Conservation (phyloP, 2,113 vertebrate genomes). For the Antechinus flavipes region DNA sequence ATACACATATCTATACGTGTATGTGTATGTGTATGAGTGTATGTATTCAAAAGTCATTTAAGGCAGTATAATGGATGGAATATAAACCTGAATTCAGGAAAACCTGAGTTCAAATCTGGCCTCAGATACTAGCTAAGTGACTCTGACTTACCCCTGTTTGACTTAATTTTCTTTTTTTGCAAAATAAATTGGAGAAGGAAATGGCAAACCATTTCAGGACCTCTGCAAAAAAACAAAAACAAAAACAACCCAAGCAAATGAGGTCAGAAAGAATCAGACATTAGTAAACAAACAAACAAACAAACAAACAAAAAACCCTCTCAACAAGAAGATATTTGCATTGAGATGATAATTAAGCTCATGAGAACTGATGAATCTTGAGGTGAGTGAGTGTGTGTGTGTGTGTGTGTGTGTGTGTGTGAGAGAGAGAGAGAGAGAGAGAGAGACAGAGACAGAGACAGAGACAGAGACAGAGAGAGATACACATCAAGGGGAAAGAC, state of each 20-base stretch:
- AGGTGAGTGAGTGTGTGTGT: neutral
- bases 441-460: no score
- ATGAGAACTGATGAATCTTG: neutral
- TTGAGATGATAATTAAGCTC: neutral
- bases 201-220: neutral
- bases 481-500: no score
- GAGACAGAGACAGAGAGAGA: no score
- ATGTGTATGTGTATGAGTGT: no score
- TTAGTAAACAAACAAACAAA: neutral
- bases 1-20: no score
- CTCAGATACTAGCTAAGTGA: neutral
- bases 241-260: neutral
- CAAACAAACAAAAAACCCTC: neutral
- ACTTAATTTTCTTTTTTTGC: neutral
- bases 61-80: no score
- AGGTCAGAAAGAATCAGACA: neutral
- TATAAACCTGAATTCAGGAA: no score
- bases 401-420: neutral
- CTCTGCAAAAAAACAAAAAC: neutral
- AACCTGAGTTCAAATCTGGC: no score
- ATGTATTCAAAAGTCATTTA: no score
- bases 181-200: neutral
- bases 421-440: no score
- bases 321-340: neutral
- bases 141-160: no score